phyloP scores from a whole-genome alignment of 2,888 invertebrate genomes.

The Ennomos erosarius region DNA sequence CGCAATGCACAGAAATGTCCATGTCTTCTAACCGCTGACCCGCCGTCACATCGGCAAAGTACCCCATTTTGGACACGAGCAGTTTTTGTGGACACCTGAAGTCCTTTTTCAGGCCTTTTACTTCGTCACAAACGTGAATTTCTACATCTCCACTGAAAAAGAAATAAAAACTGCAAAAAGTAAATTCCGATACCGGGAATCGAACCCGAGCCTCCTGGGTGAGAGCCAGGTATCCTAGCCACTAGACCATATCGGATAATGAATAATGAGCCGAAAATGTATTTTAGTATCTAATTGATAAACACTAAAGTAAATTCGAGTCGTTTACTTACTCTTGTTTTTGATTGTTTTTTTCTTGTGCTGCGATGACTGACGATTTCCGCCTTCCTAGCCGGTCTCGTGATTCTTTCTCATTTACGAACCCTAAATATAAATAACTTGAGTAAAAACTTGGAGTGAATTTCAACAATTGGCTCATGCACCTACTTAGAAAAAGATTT shows the following conservation, averaged over 20 bases:
- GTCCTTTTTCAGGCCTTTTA: conserved; percentile 94
- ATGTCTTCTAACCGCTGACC: conserved; percentile 94
- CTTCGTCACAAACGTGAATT: conserved; percentile 98
- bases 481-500: no score
- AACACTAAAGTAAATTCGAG: neutral
- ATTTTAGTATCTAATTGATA: neutral
- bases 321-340: conserved; percentile 79
- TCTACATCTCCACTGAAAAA: conserved; percentile 90
- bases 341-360: conserved; percentile 67
- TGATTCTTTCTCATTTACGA: conserved; percentile 76
- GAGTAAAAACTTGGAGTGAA: no score
- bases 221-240: conserved; percentile 90
- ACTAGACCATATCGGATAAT: conserved; percentile 86
- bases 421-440: conserved; percentile 53
- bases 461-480: no score
- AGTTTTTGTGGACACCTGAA: conserved; percentile 95
- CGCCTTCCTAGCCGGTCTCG: conserved; percentile 77
- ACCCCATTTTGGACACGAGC: conserved; percentile 96
- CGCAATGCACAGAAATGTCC: conserved; percentile 98
- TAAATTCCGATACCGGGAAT: conserved; percentile 85
- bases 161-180: conserved; percentile 33
- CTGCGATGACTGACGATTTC: conserved; percentile 73
- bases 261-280: neutral
- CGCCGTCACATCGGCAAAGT: conserved; percentile 95
- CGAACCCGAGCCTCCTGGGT: conserved; percentile 88